These are phyloP conservation scores for Cyprinodon diabolis DNA, from an alignment of 2,797 vertebrate species.

Conservation along the genomic window DNA sequence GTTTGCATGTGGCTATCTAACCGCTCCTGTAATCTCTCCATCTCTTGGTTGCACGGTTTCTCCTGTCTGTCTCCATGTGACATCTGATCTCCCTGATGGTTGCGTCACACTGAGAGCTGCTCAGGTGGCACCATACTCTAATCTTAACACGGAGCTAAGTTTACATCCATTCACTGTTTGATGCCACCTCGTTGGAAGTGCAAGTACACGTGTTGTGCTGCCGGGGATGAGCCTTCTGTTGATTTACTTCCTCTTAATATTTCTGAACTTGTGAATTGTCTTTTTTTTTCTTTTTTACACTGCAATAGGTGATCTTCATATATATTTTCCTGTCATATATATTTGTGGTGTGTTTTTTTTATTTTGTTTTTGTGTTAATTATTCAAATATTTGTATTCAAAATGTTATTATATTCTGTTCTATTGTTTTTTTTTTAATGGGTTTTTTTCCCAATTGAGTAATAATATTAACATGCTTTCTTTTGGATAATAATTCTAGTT, in stretches of 20 bases:
- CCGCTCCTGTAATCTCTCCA: conserved; percentile 11
- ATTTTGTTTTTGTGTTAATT: background rate
- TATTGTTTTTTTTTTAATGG: background rate
- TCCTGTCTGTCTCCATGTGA: conserved; percentile 67
- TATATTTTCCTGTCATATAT: background rate
- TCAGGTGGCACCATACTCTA: conserved; percentile 71
- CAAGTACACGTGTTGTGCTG: conserved; percentile 22
- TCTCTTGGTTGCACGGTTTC: conserved; percentile 38
- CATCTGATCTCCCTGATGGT: conserved; percentile 64
- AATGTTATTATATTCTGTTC: background rate
- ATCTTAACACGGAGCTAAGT: conserved; percentile 68
- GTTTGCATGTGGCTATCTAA: conserved; percentile 10
- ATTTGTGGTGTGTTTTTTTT: background rate
- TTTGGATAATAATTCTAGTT: background rate
- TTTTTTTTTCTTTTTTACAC: background rate
- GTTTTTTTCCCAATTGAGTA: background rate
- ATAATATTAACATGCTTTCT: background rate
- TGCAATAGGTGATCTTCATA: background rate
- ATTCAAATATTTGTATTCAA: background rate
- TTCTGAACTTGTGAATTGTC: conserved; percentile 16
- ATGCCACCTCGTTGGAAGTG: conserved; percentile 48
- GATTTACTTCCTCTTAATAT: conserved; percentile 2
- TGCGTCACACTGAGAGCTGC: conserved; percentile 58
- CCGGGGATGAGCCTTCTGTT: conserved; percentile 11
- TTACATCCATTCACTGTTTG: conserved; percentile 58